A percentile compares a stretch with the other conserved stretches of the same genome.
Evolutionary conservation across 2,888 invertebrate genomes (phyloP).

Genomic region (Drosophila prostipennis): DNA sequence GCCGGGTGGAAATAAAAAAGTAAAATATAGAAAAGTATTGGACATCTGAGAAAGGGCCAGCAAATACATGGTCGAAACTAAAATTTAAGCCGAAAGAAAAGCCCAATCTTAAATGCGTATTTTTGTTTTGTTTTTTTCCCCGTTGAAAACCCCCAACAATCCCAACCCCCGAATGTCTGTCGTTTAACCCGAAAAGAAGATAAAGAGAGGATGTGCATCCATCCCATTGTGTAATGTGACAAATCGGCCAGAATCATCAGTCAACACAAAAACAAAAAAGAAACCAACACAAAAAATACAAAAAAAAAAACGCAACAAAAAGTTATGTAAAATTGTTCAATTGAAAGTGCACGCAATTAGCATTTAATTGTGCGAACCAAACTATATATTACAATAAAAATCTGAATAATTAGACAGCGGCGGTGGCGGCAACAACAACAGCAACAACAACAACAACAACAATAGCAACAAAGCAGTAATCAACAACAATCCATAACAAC

Average conservation of each 20-base stretch:
- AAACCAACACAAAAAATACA: not conserved
- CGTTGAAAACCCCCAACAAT: not conserved
- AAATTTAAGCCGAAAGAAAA: not conserved
- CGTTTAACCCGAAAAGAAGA: slow-evolving; percentile 1
- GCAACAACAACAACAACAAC: slow-evolving; percentile 18
- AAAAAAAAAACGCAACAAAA: slow-evolving; percentile 12
- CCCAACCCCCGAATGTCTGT: slow-evolving; percentile 22
- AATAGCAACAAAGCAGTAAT: slow-evolving; percentile 19
- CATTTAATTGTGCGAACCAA: slow-evolving; percentile 70
- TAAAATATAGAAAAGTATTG: slow-evolving; percentile 49
- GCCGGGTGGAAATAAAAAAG: not conserved
- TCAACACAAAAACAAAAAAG: slow-evolving; percentile 3
- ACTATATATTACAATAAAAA: slow-evolving; percentile 34
- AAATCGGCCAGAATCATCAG: slow-evolving; percentile 19
- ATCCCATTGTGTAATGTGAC: slow-evolving; percentile 50
- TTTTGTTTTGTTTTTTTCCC: slow-evolving; percentile 31
- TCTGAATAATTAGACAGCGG: slow-evolving; percentile 45
- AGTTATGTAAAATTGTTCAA: slow-evolving; percentile 47
- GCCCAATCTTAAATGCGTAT: slow-evolving; percentile 10
- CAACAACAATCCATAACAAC: slow-evolving; percentile 36
- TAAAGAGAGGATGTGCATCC: slow-evolving; percentile 18
- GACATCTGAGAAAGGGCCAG: slow-evolving; percentile 4
- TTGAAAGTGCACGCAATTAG: slow-evolving; percentile 45
- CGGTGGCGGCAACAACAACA: slow-evolving; percentile 16
- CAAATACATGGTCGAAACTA: not conserved